Conservation (phyloP, 2,888 invertebrate genomes). For the Andrena minutula region DNA sequence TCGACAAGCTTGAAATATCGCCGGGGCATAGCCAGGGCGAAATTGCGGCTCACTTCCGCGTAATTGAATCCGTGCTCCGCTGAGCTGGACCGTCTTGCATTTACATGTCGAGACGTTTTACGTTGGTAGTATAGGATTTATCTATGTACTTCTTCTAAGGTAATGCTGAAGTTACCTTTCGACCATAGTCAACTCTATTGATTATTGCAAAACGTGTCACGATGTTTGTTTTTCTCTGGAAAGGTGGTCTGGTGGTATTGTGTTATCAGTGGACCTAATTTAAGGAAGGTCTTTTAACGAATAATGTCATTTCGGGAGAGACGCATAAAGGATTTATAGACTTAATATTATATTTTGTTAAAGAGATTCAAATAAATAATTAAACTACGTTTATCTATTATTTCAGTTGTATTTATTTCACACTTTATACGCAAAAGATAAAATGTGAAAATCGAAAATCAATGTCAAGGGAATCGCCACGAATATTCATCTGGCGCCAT, state of each 20-base stretch:
- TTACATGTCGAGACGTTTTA: neutral
- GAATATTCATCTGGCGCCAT: neutral
- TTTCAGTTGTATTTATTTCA: too few species aligned
- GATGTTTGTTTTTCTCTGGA: too few species aligned
- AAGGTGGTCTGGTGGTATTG: too few species aligned
- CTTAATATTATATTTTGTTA: too few species aligned
- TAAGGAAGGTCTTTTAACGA: too few species aligned
- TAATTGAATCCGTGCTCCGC: slow-evolving; percentile 50
- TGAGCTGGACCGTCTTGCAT: neutral
- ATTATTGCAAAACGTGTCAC: neutral
- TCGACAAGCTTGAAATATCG: slow-evolving; percentile 52
- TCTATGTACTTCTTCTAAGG: neutral
- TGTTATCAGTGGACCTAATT: too few species aligned
- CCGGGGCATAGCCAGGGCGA: neutral
- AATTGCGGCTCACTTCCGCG: slow-evolving; percentile 24
- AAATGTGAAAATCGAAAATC: neutral
- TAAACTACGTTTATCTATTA: too few species aligned
- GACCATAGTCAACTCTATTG: neutral
- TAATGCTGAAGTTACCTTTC: neutral
- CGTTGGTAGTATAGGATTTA: neutral
- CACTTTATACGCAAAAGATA: too few species aligned
- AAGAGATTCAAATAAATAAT: too few species aligned
- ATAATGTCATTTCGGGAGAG: too few species aligned
- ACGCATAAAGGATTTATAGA: too few species aligned
- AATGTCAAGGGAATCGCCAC: neutral